A percentile compares a stretch with the other conserved stretches of the same genome.
Conservation (phyloP, 1,140 invertebrate genomes). For the Lerema accius region DNA sequence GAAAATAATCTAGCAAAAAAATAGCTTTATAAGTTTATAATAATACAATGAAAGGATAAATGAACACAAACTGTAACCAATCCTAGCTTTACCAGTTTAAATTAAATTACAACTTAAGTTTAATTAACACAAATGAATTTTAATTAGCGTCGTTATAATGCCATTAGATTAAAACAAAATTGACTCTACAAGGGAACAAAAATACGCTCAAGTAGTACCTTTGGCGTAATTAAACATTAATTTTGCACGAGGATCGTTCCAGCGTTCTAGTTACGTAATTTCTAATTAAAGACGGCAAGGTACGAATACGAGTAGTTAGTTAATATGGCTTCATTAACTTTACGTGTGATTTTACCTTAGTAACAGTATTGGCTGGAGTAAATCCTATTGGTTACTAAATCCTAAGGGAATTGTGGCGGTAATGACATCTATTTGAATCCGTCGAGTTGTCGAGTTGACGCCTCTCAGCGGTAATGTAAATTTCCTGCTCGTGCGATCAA, state of each 20-base stretch:
- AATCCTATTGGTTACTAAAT: not conserved
- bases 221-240: slow-evolving; percentile 25
- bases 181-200: slow-evolving; percentile 19
- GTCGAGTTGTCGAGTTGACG: slow-evolving; percentile 47
- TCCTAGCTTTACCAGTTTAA: not conserved
- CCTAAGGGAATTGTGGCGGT: slow-evolving; percentile 21
- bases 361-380: not conserved
- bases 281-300: slow-evolving; percentile 23
- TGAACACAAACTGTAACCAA: too few relatives aligned
- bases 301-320: not conserved
- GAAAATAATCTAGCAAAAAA: too few relatives aligned
- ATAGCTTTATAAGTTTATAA: too few relatives aligned
- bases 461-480: slow-evolving; percentile 51
- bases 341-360: slow-evolving; percentile 1
- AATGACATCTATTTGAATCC: slow-evolving; percentile 59
- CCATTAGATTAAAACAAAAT: slow-evolving; percentile 21
- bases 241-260: slow-evolving; percentile 23
- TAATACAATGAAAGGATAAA: too few relatives aligned
- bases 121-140: not conserved
- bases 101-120: not conserved
- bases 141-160: slow-evolving; percentile 11
- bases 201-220: slow-evolving; percentile 22
- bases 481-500: slow-evolving; percentile 49
- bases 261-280: slow-evolving; percentile 35
- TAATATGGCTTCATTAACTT: slow-evolving; percentile 16